Conservation (phyloP, 2,113 vertebrate genomes). For the Zosterops hypoxanthus region DNA sequence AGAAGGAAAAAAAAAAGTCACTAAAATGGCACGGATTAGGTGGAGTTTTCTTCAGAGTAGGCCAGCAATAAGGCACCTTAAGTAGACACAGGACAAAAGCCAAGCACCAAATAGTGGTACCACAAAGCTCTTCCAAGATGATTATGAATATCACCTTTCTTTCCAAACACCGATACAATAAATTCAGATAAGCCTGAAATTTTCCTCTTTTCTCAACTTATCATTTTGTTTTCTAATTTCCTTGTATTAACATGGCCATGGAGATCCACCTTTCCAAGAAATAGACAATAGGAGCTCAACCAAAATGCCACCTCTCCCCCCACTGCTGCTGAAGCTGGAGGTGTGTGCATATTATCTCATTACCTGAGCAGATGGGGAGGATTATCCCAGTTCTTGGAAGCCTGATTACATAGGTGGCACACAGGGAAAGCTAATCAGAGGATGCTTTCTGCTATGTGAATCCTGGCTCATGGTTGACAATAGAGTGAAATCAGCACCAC, state of each 20-base stretch:
- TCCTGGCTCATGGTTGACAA: not conserved
- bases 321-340: not conserved
- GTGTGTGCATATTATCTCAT: not conserved
- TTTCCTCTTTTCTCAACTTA: not conserved
- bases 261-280: not conserved
- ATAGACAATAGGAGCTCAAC: fast-evolving
- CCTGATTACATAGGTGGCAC: not conserved
- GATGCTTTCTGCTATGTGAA: not conserved
- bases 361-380: not conserved
- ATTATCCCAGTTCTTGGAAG: not conserved
- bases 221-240: not conserved
- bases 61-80: not conserved
- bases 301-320: not conserved
- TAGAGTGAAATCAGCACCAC: not conserved
- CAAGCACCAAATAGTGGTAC: fast-evolving
- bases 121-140: not conserved
- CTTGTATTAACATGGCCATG: not conserved
- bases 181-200: not conserved
- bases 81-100: not conserved
- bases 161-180: fast-evolving
- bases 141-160: not conserved
- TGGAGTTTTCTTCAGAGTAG: not conserved
- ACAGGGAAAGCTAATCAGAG: not conserved
- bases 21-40: fast-evolving
- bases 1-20: not conserved